A percentile compares a stretch with the other conserved stretches of the same genome.
phyloP scores from a whole-genome alignment of 2,797 vertebrate genomes.

The Microtus agrestis region DNA sequence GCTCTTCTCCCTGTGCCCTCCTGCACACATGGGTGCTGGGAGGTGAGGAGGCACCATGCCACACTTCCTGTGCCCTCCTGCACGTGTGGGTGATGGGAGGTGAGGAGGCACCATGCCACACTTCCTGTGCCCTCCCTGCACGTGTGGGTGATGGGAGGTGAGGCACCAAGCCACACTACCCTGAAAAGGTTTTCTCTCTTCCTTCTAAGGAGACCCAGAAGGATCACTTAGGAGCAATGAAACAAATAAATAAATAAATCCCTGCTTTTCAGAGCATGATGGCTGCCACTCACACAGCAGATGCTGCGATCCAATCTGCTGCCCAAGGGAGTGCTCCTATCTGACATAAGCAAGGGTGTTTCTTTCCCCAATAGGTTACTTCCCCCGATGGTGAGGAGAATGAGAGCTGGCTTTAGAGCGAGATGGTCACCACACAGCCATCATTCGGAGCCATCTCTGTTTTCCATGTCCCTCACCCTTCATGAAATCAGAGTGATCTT shows the following conservation, averaged over 20 bases:
- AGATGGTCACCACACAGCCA: not conserved
- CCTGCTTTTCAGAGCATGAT: not conserved
- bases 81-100: not conserved
- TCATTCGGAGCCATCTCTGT: not conserved
- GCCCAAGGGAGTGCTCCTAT: not conserved
- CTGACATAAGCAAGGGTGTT: not conserved
- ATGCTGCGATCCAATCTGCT: fast-evolving
- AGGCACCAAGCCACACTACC: not conserved
- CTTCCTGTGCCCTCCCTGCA: not conserved
- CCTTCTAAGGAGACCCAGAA: not conserved
- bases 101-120: not conserved
- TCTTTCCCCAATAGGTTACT: not conserved
- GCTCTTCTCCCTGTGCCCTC: constrained; percentile 55
- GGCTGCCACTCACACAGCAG: not conserved
- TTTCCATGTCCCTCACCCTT: not conserved
- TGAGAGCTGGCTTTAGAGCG: not conserved
- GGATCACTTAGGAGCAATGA: not conserved
- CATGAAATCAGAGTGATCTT: not conserved
- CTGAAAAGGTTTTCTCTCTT: not conserved
- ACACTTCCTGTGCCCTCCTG: not conserved
- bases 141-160: not conserved
- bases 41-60: not conserved
- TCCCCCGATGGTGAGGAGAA: not conserved
- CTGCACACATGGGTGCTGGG: not conserved
- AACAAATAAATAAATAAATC: not conserved